Percentiles rank a stretch among this genome's conserved stretches.
Evolutionary conservation across 2,888 invertebrate species (phyloP).

Genomic region (Himalopsyche kuldschensis): DNA sequence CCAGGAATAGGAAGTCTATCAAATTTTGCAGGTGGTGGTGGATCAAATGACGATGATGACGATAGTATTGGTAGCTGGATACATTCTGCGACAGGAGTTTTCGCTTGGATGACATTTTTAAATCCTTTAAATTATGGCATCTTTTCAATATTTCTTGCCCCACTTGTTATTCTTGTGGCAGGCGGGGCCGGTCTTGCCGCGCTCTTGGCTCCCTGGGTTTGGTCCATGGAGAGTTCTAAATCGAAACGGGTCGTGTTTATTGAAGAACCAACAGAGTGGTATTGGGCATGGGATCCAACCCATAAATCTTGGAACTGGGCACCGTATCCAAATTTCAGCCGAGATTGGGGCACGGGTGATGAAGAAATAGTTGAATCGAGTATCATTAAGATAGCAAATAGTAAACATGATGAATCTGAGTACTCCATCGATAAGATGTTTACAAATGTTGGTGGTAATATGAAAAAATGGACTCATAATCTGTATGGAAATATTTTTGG

Average conservation of each 20-base stretch:
- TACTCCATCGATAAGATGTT: background rate
- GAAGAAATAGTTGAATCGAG: slow-evolving; percentile 31
- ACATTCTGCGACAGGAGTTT: slow-evolving; percentile 55
- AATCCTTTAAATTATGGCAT: slow-evolving; percentile 64
- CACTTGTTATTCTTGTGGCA: slow-evolving; percentile 64
- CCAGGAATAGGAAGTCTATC: slow-evolving; percentile 18
- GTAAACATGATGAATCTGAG: background rate
- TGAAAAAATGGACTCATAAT: slow-evolving; percentile 10
- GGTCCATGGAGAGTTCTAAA: slow-evolving; percentile 56
- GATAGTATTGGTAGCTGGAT: slow-evolving; percentile 56
- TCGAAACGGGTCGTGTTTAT: slow-evolving; percentile 50
- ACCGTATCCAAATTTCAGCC: slow-evolving; percentile 48
- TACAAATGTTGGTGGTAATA: background rate
- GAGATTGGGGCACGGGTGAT: slow-evolving; percentile 42
- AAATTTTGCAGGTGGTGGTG: background rate
- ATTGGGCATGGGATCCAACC: slow-evolving; percentile 63
- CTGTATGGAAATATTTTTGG: background rate
- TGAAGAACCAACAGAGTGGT: slow-evolving; percentile 58
- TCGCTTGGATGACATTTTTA: slow-evolving; percentile 58
- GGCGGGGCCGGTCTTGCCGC: slow-evolving; percentile 64
- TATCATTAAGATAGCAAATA: slow-evolving; percentile 6
- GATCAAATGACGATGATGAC: slow-evolving; percentile 44
- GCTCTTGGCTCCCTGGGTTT: slow-evolving; percentile 66
- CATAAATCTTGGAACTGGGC: slow-evolving; percentile 59
- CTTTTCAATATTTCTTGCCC: slow-evolving; percentile 64